These are phyloP conservation scores for Thecocarcelia acutangulata DNA, from an alignment of 2,888 invertebrate genomes.

Conservation along the genomic window DNA sequence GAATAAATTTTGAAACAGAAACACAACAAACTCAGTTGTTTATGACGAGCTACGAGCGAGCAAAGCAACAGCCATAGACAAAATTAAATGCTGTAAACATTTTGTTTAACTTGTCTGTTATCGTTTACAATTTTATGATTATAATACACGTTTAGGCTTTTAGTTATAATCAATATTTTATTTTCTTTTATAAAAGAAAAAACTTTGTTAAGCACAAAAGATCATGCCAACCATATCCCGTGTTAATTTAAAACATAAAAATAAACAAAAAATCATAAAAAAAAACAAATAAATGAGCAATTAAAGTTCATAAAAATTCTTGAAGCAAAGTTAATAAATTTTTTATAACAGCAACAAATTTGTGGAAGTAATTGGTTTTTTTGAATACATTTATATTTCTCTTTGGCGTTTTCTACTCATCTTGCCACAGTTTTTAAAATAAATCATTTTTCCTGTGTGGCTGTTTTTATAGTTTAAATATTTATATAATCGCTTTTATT, in stretches of 20 bases:
- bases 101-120: slow-evolving; percentile 35
- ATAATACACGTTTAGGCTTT: slow-evolving; percentile 20
- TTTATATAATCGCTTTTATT: slow-evolving; percentile 52
- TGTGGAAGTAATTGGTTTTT: not conserved
- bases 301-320: too few relatives aligned
- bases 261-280: not conserved
- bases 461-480: slow-evolving; percentile 3
- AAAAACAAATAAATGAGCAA: too few relatives aligned
- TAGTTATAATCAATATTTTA: slow-evolving; percentile 12
- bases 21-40: slow-evolving; percentile 26
- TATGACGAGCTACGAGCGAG: not conserved
- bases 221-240: too few relatives aligned
- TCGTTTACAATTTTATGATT: slow-evolving; percentile 29
- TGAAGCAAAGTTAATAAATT: too few relatives aligned
- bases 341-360: not conserved
- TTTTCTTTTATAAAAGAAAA: not conserved
- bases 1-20: slow-evolving; percentile 37
- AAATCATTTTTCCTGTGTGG: not conserved
- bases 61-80: not conserved
- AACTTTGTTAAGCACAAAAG: not conserved
- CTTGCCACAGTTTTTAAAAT: not conserved
- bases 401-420: not conserved
- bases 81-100: slow-evolving; percentile 51
- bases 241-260: not conserved
- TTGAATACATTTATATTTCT: not conserved